Evolutionary conservation across 2,113 vertebrate species (phyloP).

Genomic region (Willisornis vidua): DNA sequence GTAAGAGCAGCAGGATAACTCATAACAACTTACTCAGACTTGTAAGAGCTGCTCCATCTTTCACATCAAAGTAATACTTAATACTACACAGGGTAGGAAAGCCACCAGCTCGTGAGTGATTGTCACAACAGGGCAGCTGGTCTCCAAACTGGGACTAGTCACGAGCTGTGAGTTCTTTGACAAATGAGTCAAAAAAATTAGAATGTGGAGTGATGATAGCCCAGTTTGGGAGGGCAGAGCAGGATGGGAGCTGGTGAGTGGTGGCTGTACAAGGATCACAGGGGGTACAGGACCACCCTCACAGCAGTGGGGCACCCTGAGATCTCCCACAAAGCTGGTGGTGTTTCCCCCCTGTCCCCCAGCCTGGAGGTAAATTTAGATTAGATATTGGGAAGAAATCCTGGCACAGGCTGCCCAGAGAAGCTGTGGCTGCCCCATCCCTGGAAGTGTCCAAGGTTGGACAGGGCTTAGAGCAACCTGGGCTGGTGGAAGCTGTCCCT

Average conservation of each 20-base stretch:
- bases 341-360: neutral
- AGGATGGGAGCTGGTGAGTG: neutral
- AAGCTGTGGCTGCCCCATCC: neutral
- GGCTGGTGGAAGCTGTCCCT: neutral
- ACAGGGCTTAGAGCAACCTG: neutral
- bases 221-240: neutral
- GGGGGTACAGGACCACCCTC: neutral
- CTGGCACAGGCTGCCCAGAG: neutral
- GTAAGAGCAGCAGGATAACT: neutral
- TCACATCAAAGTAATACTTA: neutral
- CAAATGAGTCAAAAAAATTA: neutral
- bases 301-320: neutral
- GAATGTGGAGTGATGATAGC: neutral
- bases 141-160: neutral
- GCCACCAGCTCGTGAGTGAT: rapidly evolving
- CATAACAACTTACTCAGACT: neutral
- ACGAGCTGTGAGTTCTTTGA: neutral
- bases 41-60: neutral
- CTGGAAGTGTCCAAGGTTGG: neutral
- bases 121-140: neutral
- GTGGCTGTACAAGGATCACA: rapidly evolving
- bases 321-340: neutral
- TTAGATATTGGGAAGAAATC: rapidly evolving
- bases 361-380: neutral
- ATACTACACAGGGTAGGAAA: neutral